Base-by-base conservation (phyloP, 2,888 invertebrate species). In the Brenthis hecate region DNA sequence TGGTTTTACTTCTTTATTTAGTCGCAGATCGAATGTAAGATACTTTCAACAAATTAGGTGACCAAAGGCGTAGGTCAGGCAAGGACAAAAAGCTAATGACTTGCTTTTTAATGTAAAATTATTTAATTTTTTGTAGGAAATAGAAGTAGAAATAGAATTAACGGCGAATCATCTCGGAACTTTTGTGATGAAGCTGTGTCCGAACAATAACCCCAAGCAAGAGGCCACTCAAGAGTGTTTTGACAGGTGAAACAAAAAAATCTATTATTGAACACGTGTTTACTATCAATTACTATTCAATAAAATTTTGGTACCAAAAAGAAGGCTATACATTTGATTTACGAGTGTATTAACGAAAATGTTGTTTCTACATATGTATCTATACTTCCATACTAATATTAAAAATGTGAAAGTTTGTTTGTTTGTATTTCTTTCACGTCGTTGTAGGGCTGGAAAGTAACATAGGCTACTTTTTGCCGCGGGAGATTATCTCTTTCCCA, bases 151-250 rank as follows among this genome's bases (percentile, higher is more conserved):
- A 90, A 94, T 98, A 6, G 97, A 98, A 81, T 86, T 98, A 54
- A 98, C 98, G 0, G 97, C 98, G 1, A 98, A 98, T 85, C 98
- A 98, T 85, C 95, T 96, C 79, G 98, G 98, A 0, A 94, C 96
- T 54, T 98, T 98, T 81, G 96, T 97, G 81, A 94, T 98, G 87
- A 95, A 95, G 80, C 88, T 98, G 0, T 98, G 98, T 74, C 97
- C 97, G 0, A 97, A 97, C 80, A 97, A 97, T 82, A 96, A 97
- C 85, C 96, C 96, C 0, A 92, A 91, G 0, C 94, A 94, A 73
- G 96, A 96, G 86, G 96, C 96, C 3, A 95, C 95, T 0, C 97
- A 97, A 82, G 96, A 96, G 57, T 98, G 98, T 78, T 96, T 98
- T 80, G 96, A 98, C 83, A 94, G 94, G 95, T 95, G 66, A 53